phyloP scores from a whole-genome alignment of 2,888 invertebrate genomes.

The Metellina segmentata region DNA sequence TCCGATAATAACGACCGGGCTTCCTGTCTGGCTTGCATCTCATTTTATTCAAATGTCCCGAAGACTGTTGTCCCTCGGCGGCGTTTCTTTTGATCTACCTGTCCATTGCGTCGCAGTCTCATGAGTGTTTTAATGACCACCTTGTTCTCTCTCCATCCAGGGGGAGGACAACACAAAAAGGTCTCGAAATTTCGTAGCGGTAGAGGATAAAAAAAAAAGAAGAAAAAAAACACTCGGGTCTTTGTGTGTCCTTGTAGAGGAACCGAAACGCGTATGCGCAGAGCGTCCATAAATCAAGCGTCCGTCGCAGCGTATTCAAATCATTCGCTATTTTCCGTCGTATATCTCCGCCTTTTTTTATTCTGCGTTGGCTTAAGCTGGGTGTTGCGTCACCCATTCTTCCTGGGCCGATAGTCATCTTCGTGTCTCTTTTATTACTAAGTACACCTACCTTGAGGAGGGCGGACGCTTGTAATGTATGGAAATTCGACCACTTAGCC shows the following conservation, averaged over 20 bases:
- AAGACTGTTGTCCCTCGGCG: no score
- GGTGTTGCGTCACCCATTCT: constrained; percentile 32
- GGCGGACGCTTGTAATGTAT: constrained; percentile 34
- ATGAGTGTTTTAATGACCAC: constrained; percentile 54
- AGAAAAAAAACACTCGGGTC: constrained; percentile 27
- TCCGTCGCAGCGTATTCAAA: constrained; percentile 53
- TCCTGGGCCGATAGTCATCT: constrained; percentile 44
- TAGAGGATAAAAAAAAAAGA: background rate
- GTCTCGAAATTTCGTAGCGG: constrained; percentile 16
- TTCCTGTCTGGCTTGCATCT: constrained; percentile 23
- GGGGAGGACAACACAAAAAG: constrained; percentile 21
- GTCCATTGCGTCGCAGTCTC: constrained; percentile 26
- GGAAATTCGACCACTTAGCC: constrained; percentile 55
- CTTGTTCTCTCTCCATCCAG: constrained; percentile 30
- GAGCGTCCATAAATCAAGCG: constrained; percentile 50
- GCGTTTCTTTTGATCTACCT: constrained; percentile 26
- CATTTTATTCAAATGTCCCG: background rate
- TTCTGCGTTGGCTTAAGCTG: constrained; percentile 10
- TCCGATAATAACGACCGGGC: constrained; percentile 1
- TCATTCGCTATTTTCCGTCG: constrained; percentile 53
- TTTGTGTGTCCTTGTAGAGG: constrained; percentile 61
- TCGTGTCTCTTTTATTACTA: constrained; percentile 35
- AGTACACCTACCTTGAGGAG: constrained; percentile 8
- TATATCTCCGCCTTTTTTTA: constrained; percentile 55
- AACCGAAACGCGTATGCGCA: constrained; percentile 25